These are phyloP conservation scores for Gastrophryne carolinensis DNA, from an alignment of 2,797 vertebrate genomes.

Conservation along the genomic window DNA sequence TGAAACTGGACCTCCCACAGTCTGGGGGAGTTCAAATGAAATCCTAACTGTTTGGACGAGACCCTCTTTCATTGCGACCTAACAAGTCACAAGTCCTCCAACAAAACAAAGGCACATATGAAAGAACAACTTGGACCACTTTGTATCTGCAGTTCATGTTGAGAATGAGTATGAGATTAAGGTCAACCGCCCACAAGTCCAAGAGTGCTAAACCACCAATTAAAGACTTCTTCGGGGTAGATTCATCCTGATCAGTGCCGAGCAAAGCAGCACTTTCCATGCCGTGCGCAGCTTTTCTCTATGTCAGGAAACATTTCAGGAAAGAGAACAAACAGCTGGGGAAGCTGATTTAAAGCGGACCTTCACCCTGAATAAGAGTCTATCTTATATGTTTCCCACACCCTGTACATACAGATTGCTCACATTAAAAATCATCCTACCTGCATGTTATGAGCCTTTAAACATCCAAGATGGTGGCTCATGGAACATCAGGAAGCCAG, in stretches of 20 bases:
- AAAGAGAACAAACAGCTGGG: too few species aligned
- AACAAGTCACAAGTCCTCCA: constrained; percentile 34
- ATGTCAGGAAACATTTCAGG: too few species aligned
- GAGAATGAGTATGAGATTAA: constrained; percentile 42
- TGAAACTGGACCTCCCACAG: constrained; percentile 50
- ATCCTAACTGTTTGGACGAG: constrained; percentile 38
- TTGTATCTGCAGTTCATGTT: constrained; percentile 46
- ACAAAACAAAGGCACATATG: constrained; percentile 48
- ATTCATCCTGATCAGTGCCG: not conserved
- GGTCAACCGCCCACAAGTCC: constrained; percentile 20
- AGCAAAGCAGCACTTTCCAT: not conserved
- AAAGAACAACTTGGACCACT: constrained; percentile 46
- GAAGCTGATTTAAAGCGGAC: too few species aligned
- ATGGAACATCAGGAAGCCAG: too few species aligned
- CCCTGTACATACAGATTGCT: too few species aligned
- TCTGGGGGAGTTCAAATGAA: constrained; percentile 50
- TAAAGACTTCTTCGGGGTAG: constrained; percentile 31
- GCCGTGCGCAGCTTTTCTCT: too few species aligned
- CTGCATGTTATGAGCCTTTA: too few species aligned
- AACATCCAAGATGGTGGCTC: too few species aligned
- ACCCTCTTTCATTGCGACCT: constrained; percentile 15
- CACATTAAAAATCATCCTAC: too few species aligned
- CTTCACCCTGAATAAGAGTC: too few species aligned
- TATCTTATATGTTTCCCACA: too few species aligned
- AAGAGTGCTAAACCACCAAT: constrained; percentile 17